phyloP scores from a whole-genome alignment of 2,797 vertebrate species.

The Sardinella longiceps region DNA sequence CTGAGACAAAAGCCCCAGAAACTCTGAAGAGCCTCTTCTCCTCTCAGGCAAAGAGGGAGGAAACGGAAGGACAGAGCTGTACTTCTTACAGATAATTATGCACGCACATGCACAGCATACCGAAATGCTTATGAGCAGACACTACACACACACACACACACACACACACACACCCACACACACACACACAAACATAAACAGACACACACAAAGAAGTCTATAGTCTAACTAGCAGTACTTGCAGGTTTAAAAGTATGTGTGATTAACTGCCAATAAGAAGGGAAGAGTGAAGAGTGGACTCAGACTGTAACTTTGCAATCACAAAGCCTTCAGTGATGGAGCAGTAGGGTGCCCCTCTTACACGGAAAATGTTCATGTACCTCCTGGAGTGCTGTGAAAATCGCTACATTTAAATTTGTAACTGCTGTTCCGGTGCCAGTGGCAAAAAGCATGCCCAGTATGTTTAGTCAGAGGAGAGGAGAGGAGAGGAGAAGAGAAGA shows the following conservation, averaged over 20 bases:
- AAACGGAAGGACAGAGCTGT: neutral
- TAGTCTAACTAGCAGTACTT: neutral
- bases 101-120: neutral
- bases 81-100: constrained; percentile 14
- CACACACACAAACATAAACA: constrained; percentile 16
- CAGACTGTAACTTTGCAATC: neutral
- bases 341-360: neutral
- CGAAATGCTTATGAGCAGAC: neutral
- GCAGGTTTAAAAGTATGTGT: neutral
- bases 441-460: neutral
- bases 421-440: neutral
- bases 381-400: neutral
- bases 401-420: neutral
- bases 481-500: neutral
- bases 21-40: constrained; percentile 57
- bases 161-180: too few species aligned
- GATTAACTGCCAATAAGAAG: neutral
- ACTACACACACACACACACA: neutral
- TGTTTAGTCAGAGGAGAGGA: neutral
- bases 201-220: neutral
- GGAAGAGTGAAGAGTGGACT: neutral
- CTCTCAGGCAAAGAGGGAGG: constrained; percentile 40
- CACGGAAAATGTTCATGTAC: neutral
- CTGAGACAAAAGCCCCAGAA: constrained; percentile 71
- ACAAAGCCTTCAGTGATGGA: neutral